A percentile compares a stretch with the other conserved stretches of the same genome.
Evolutionary conservation across 2,113 vertebrate species (phyloP).

Genomic region (Calonectris borealis): DNA sequence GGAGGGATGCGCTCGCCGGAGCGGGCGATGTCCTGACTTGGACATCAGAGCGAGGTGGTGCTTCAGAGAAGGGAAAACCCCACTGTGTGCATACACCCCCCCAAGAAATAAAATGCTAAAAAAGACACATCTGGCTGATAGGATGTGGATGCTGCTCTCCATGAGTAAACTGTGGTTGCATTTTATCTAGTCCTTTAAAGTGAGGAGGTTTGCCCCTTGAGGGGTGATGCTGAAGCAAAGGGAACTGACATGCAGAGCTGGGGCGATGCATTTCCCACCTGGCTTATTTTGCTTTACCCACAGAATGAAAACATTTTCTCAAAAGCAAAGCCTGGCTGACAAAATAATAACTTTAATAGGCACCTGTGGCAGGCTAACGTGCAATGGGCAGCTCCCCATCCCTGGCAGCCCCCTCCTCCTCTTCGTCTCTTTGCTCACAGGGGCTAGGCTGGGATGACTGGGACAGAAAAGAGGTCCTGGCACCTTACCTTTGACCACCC

Average conservation of each 20-base stretch:
- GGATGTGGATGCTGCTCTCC: neutral
- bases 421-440: neutral
- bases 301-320: neutral
- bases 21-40: rapidly evolving
- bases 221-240: rapidly evolving
- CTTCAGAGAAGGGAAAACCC: neutral
- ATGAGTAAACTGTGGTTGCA: rapidly evolving
- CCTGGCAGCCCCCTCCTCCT: neutral
- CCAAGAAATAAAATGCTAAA: neutral
- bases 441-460: neutral
- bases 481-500: neutral
- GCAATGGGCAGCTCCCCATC: neutral
- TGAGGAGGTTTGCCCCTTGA: neutral
- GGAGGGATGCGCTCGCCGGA: rapidly evolving
- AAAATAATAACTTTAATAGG: neutral
- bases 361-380: neutral
- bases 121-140: neutral
- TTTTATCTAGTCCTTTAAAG: neutral
- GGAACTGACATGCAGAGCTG: neutral
- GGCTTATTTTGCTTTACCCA: neutral
- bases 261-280: rapidly evolving
- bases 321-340: neutral
- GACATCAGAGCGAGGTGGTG: neutral
- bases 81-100: rapidly evolving
- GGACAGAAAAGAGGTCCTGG: neutral